Conservation (phyloP, 23 tunicate species). For the Trididemnum clinides region DNA sequence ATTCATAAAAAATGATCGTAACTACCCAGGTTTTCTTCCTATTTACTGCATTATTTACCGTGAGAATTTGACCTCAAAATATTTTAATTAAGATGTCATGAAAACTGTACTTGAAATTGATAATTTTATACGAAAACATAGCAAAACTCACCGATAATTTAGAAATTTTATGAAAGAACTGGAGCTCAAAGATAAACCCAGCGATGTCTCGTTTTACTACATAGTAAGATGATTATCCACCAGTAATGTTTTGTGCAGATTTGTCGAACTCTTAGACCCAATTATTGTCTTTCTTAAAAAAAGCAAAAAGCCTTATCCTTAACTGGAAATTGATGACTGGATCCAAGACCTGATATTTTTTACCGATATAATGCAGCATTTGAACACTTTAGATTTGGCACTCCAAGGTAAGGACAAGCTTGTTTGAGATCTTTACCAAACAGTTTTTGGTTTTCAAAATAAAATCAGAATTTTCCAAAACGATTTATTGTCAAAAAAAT, state of each 20-base stretch:
- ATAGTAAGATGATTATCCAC: conserved; percentile 53
- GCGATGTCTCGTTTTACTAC: conserved; percentile 44
- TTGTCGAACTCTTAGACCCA: no score
- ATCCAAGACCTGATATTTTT: conserved; percentile 46
- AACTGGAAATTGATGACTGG: conserved; percentile 48
- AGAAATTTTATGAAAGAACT: conserved; percentile 45
- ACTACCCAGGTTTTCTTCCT: conserved; percentile 41
- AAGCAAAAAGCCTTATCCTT: conserved; percentile 43
- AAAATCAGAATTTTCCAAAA: conserved; percentile 45
- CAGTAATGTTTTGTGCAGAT: conserved; percentile 56
- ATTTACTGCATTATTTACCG: conserved; percentile 48
- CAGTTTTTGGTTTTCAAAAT: conserved; percentile 36
- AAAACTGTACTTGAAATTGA: conserved; percentile 42
- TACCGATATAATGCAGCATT: conserved; percentile 52
- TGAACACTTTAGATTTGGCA: conserved; percentile 42
- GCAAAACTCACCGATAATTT: conserved; percentile 35
- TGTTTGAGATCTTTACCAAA: conserved; percentile 50
- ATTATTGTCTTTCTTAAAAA: conserved; percentile 18
- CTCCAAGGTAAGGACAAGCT: conserved; percentile 48
- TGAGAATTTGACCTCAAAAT: conserved; percentile 46
- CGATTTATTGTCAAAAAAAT: conserved; percentile 43
- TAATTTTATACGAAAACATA: conserved; percentile 43
- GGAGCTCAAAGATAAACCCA: conserved; percentile 50
- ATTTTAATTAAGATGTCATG: conserved; percentile 36
- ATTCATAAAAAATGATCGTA: conserved; percentile 42